A percentile compares a stretch with the other conserved stretches of the same genome.
Conservation (phyloP, 2,113 vertebrate genomes). For the Seriola quinqueradiata region DNA sequence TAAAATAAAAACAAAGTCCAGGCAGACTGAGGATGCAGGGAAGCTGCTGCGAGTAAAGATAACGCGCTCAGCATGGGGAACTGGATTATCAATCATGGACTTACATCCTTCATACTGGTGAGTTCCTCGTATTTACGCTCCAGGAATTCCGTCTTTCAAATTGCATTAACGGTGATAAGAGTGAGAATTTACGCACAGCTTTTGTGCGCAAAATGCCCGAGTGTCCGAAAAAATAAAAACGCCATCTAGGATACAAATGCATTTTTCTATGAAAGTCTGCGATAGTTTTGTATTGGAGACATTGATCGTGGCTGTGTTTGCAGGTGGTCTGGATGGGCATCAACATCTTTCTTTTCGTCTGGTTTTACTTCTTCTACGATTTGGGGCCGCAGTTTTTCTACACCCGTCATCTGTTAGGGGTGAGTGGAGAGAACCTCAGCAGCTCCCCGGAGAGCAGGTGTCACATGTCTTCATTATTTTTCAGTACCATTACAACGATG, state of each 20-base stretch:
- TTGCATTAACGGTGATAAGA: too few species aligned
- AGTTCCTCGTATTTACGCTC: slow-evolving; percentile 38
- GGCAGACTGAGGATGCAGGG: slow-evolving; percentile 1
- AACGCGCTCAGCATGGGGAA: slow-evolving; percentile 84
- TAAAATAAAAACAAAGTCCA: not conserved
- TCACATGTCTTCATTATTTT: too few species aligned
- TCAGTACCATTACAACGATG: not conserved
- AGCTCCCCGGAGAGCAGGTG: too few species aligned
- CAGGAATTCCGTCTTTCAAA: not conserved
- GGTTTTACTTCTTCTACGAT: slow-evolving; percentile 88
- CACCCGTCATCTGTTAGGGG: slow-evolving; percentile 90
- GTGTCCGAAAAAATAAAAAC: too few species aligned
- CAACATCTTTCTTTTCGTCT: slow-evolving; percentile 91
- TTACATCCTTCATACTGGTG: slow-evolving; percentile 88
- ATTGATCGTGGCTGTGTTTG: not conserved
- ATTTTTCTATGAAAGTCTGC: not conserved
- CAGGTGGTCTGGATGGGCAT: slow-evolving; percentile 91
- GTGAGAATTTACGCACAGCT: not conserved
- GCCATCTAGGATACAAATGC: not conserved
- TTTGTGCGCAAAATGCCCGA: not conserved
- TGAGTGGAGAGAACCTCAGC: slow-evolving; percentile 72
- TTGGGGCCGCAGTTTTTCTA: slow-evolving; percentile 83
- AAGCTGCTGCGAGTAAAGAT: not conserved
- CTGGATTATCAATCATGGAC: slow-evolving; percentile 90
- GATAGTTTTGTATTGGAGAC: not conserved